phyloP scores from a whole-genome alignment of 2,797 vertebrate genomes.

The Pagetopsis macropterus region DNA sequence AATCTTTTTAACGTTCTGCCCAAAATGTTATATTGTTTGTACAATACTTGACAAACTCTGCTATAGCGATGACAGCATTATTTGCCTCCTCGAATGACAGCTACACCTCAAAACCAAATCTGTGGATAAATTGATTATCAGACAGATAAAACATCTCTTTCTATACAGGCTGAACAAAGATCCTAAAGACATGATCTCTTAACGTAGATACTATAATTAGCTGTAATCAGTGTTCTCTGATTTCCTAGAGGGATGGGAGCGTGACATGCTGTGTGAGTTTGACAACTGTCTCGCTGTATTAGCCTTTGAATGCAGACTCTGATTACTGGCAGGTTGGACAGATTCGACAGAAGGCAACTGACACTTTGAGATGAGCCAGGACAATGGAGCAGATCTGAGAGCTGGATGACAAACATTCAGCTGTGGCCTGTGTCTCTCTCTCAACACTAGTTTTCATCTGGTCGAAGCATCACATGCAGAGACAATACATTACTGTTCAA shows the following conservation, averaged over 20 bases:
- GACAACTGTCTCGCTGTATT: constrained; percentile 70
- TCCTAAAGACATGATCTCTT: constrained; percentile 29
- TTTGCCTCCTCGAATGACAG: constrained; percentile 1
- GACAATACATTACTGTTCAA: constrained; percentile 56
- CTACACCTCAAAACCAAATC: constrained; percentile 4
- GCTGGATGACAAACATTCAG: constrained; percentile 65
- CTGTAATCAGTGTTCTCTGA: constrained; percentile 44
- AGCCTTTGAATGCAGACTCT: constrained; percentile 54
- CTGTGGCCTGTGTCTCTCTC: constrained; percentile 17
- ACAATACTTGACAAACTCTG: background rate
- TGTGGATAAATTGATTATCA: constrained; percentile 2
- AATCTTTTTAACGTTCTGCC: background rate
- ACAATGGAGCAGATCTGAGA: constrained; percentile 51
- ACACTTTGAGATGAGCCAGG: constrained; percentile 55
- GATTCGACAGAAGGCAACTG: constrained; percentile 71
- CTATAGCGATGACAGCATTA: background rate
- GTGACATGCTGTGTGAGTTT: constrained; percentile 58
- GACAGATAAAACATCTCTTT: background rate
- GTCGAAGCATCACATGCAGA: constrained; percentile 42
- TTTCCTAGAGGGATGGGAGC: constrained; percentile 49
- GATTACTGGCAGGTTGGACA: constrained; percentile 69
- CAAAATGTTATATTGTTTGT: background rate
- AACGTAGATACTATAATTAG: constrained; percentile 34
- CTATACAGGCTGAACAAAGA: background rate
- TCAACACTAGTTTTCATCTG: constrained; percentile 31